Conservation (phyloP, 2,113 vertebrate genomes). For the Lophotis ruficrista region DNA sequence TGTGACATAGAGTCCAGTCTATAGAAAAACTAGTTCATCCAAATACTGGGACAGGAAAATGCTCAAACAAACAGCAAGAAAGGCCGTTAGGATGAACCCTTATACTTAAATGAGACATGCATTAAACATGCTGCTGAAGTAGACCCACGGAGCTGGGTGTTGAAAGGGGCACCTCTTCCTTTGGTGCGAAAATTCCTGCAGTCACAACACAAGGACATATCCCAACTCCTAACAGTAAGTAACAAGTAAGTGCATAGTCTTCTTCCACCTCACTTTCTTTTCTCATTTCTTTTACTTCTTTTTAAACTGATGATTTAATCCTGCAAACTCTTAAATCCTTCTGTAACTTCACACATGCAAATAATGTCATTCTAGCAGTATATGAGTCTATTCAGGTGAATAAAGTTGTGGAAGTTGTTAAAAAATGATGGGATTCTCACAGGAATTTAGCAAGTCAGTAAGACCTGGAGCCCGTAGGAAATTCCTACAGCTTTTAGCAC, state of each 20-base stretch:
- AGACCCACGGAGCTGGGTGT: not conserved
- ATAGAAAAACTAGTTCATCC: not conserved
- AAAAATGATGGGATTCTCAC: not conserved
- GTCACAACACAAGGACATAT: not conserved
- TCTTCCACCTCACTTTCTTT: not conserved
- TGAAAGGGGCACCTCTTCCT: not conserved
- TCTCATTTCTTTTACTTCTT: not conserved
- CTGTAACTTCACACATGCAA: not conserved
- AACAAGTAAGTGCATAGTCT: not conserved
- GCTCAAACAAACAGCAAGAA: not conserved
- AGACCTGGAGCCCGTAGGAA: not conserved
- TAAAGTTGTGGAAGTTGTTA: not conserved
- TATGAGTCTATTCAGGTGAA: not conserved
- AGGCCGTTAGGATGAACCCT: not conserved
- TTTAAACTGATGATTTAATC: not conserved
- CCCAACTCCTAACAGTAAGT: not conserved
- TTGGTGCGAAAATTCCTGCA: not conserved
- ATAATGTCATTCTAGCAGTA: not conserved
- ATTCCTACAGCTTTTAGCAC: not conserved
- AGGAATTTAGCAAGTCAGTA: not conserved
- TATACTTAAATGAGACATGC: not conserved
- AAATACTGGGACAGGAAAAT: not conserved
- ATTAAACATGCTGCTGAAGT: not conserved
- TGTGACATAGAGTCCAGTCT: not conserved
- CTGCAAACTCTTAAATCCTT: not conserved